These are phyloP conservation scores for Aethes cnicana DNA, from an alignment of 2,888 invertebrate genomes.

Conservation along the genomic window DNA sequence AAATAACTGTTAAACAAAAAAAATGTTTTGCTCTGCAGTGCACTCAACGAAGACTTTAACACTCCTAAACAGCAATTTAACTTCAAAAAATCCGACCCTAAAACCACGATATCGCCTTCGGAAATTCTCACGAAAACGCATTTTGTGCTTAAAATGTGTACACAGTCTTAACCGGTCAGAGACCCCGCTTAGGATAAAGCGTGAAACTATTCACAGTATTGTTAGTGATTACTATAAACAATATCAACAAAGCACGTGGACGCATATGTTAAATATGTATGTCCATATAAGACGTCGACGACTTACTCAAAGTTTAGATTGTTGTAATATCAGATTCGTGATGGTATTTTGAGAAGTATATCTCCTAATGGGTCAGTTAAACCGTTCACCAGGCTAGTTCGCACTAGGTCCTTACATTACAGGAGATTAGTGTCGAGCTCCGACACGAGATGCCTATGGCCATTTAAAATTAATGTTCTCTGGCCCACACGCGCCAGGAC, in stretches of 20 bases:
- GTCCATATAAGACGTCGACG: too few relatives aligned
- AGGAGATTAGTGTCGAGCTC: conserved; percentile 8
- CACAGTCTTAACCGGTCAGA: conserved; percentile 43
- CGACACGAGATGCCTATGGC: conserved; percentile 8
- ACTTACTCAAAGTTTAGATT: too few relatives aligned
- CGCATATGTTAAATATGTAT: neutral
- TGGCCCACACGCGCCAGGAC: conserved; percentile 16
- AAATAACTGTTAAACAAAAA: too few relatives aligned
- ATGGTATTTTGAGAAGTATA: neutral
- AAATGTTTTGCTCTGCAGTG: too few relatives aligned
- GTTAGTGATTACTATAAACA: conserved; percentile 25
- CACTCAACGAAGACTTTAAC: too few relatives aligned
- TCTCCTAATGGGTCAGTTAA: neutral
- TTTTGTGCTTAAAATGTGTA: too few relatives aligned
- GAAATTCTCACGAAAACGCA: too few relatives aligned
- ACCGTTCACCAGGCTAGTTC: neutral
- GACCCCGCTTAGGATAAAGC: conserved; percentile 33
- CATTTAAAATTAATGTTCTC: conserved; percentile 1
- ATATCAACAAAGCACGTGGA: conserved; percentile 22
- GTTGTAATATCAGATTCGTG: neutral
- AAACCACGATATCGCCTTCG: too few relatives aligned
- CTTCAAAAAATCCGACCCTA: too few relatives aligned
- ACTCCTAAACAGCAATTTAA: conserved; percentile 35
- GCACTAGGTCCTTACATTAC: conserved; percentile 12
- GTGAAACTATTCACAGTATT: conserved; percentile 5